Evolutionary conservation across 2,797 vertebrate species (phyloP).

Genomic region (Cirrhinus mrigala): DNA sequence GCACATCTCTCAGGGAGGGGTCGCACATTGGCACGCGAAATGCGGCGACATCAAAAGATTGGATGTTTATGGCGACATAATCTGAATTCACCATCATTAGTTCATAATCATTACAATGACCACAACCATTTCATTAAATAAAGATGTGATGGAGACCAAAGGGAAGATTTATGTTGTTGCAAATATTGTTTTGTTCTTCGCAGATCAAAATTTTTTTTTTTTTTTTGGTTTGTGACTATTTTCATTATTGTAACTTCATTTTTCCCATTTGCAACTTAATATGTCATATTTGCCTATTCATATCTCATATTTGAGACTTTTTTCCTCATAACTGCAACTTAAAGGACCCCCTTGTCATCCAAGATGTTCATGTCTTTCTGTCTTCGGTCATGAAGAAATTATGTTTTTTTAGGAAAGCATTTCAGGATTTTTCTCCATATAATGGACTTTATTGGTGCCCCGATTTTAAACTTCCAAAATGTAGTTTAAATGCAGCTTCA

Average conservation of each 20-base stretch:
- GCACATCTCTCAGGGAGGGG: slow-evolving; percentile 24
- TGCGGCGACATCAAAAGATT: not conserved
- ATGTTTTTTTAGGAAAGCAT: too few relatives aligned
- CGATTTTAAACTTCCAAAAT: too few relatives aligned
- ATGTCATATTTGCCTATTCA: not conserved
- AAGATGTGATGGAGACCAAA: not conserved
- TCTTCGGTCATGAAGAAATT: too few relatives aligned
- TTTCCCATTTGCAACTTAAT: not conserved
- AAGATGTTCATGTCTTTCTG: too few relatives aligned
- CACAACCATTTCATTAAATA: not conserved
- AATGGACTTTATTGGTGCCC: too few relatives aligned
- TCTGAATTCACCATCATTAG: not conserved
- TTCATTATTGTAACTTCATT: not conserved
- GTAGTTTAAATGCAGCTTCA: too few relatives aligned
- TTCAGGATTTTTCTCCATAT: too few relatives aligned
- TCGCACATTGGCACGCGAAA: not conserved
- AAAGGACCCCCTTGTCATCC: too few relatives aligned
- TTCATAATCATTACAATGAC: not conserved
- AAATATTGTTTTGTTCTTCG: not conserved
- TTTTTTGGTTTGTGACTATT: not conserved
- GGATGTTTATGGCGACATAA: not conserved
- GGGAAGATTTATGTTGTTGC: not conserved
- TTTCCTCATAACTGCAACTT: too few relatives aligned
- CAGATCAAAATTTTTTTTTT: not conserved
- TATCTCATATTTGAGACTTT: not conserved